Evolutionary conservation across 2,888 invertebrate genomes (phyloP), one percentile per base, ranked within the genome.

Genomic region (Netelia fuscicornis): DNA sequence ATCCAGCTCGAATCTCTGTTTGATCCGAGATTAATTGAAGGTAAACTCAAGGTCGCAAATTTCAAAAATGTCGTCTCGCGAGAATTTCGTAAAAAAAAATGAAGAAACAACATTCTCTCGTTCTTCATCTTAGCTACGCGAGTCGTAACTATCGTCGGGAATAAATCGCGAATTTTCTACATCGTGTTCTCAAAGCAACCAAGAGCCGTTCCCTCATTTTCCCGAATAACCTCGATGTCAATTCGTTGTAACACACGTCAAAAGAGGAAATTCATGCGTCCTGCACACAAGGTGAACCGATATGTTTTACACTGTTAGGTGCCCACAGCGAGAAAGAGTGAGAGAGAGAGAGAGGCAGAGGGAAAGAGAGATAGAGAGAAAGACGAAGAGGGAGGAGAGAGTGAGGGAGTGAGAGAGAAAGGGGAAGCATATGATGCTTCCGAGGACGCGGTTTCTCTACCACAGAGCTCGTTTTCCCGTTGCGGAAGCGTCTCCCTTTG

Each of bases 261-360:
- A 17, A 56, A 75, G 70, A 48, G 20, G 75, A 84, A 78, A 64
- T 44, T 17, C n/a, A 54, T 54, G 52, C 60, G 52, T 58, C 13
- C 48, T 54, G 23, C 10, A 23, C 30, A 62, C 60, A 54, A 25
- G 54, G 90, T 91, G 89, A 87, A 90, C 88, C 90, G 89, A 90
- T 30, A 89, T 90, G 84, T 88, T 89, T 85, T 44, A 75, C 64
- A 79, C 54, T 67, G 68, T 82, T 54, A 65, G 56, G 58, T 67
- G 13, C 20, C 67, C 54, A 54, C 13, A 54, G 30, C 30, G 30
- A 30, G 30, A 30, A 5, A 30, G 30, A 30, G 2, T 5, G 30
- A 58, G 77, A 71, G 42, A 62, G 77, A 71, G 42, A 62, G 68
- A 17, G 81, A 67, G 62, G 76, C 75, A 80, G 58, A 84, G 48